Evolutionary conservation across 2,797 vertebrate species (phyloP).

Genomic region (Acrossocheilus fasciatus): DNA sequence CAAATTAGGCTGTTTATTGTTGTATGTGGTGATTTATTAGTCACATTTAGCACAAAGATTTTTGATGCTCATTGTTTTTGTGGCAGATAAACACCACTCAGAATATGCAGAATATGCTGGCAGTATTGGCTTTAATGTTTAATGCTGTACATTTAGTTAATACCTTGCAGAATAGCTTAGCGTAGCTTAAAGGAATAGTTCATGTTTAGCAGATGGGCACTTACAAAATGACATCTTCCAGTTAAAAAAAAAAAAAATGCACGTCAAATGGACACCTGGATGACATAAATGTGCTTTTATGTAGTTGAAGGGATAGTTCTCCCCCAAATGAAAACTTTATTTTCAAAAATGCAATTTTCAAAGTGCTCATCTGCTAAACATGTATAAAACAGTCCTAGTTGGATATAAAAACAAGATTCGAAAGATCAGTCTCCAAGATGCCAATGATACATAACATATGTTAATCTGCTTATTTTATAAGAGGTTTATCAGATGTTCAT

Average conservation of each 20-base stretch:
- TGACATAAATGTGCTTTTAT: too few species aligned
- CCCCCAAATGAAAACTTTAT: background rate
- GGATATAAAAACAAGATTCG: background rate
- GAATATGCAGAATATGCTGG: background rate
- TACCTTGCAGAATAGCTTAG: background rate
- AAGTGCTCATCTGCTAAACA: background rate
- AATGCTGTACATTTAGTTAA: background rate
- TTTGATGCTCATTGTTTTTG: background rate
- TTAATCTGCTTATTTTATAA: background rate
- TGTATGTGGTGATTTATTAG: constrained; percentile 3
- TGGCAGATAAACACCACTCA: background rate
- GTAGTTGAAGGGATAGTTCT: background rate
- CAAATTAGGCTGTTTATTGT: background rate
- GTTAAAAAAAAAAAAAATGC: background rate
- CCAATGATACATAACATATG: background rate
- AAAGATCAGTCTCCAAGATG: background rate
- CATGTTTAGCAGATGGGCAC: background rate
- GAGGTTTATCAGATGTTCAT: background rate
- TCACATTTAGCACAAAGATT: background rate
- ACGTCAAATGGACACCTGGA: background rate
- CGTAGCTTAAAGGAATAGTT: background rate
- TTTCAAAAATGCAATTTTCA: background rate
- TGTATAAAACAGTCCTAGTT: background rate
- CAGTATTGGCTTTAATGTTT: background rate
- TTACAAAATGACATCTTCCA: background rate